These are phyloP conservation scores for Spizella passerina DNA, from an alignment of 2,797 vertebrate species.

Conservation along the genomic window DNA sequence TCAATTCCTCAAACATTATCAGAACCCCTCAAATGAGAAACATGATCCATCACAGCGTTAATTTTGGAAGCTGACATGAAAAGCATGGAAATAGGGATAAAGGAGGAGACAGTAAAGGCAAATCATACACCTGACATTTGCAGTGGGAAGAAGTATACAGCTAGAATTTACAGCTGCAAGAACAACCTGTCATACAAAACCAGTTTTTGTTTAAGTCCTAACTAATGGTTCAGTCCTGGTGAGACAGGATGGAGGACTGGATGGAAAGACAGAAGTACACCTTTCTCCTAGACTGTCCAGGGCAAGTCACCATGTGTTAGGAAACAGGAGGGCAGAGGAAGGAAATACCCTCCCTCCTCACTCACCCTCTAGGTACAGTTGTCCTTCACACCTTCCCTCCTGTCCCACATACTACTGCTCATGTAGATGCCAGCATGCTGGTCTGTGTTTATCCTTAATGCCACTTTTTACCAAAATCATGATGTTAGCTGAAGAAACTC, in stretches of 20 bases:
- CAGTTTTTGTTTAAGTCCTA: not conserved
- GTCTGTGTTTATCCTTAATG: not conserved
- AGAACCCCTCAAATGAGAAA: not conserved
- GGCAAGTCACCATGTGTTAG: not conserved
- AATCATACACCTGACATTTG: not conserved
- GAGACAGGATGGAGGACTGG: not conserved
- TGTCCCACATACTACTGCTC: not conserved
- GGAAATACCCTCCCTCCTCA: not conserved
- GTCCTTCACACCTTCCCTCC: not conserved
- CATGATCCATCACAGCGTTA: not conserved
- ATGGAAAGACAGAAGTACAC: not conserved
- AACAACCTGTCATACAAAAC: not conserved
- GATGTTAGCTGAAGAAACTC: not conserved
- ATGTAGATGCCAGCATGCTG: accelerated
- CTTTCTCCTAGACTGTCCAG: not conserved
- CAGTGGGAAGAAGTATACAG: not conserved
- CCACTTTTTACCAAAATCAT: not conserved
- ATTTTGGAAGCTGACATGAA: not conserved
- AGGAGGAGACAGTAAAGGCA: not conserved
- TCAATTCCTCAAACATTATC: not conserved
- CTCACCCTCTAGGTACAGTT: not conserved
- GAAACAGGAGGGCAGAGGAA: not conserved
- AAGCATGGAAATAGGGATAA: not conserved
- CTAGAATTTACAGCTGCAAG: not conserved
- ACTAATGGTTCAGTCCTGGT: not conserved